phyloP scores from a whole-genome alignment of 2,113 vertebrate species.

The Neogobius melanostomus region DNA sequence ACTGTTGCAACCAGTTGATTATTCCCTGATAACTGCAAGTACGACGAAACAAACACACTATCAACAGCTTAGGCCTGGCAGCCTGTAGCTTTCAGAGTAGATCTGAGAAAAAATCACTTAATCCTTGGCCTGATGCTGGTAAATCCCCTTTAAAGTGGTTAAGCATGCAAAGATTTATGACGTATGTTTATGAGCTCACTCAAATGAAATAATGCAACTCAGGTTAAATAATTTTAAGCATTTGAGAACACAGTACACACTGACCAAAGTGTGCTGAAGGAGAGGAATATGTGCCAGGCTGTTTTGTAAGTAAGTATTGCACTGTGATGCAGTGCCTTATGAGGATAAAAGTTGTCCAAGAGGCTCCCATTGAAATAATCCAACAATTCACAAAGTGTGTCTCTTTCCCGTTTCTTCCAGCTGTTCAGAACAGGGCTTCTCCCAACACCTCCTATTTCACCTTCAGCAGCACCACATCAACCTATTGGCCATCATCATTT shows the following conservation, averaged over 20 bases:
- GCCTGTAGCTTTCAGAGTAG: conserved; percentile 35
- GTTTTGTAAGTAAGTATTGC: conserved; percentile 51
- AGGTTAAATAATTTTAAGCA: conserved; percentile 48
- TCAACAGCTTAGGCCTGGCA: conserved; percentile 32
- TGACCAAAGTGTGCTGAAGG: conserved; percentile 32
- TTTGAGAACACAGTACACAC: conserved; percentile 44
- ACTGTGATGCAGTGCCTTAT: conserved; percentile 36
- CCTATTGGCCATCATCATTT: conserved; percentile 26
- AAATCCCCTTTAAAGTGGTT: conserved; percentile 49
- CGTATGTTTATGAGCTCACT: conserved; percentile 17
- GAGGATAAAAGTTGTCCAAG: conserved; percentile 42
- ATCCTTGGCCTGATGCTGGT: conserved; percentile 48
- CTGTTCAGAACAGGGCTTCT: conserved; percentile 27
- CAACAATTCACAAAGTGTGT: conserved; percentile 40
- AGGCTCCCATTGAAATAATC: conserved; percentile 44
- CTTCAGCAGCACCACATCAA: conserved; percentile 5
- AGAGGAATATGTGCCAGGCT: conserved; percentile 48
- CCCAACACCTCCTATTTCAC: conserved; percentile 16
- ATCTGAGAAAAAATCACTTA: conserved; percentile 42
- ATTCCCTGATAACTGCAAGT: conserved; percentile 29
- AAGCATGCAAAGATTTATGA: conserved; percentile 28
- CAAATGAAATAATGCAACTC: conserved; percentile 35
- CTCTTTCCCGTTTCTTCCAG: conserved; percentile 38
- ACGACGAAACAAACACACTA: conserved; percentile 47
- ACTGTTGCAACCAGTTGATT: conserved; percentile 31